Evolutionary conservation across 2,888 invertebrate genomes (phyloP).

Genomic region (Euphydryas editha): DNA sequence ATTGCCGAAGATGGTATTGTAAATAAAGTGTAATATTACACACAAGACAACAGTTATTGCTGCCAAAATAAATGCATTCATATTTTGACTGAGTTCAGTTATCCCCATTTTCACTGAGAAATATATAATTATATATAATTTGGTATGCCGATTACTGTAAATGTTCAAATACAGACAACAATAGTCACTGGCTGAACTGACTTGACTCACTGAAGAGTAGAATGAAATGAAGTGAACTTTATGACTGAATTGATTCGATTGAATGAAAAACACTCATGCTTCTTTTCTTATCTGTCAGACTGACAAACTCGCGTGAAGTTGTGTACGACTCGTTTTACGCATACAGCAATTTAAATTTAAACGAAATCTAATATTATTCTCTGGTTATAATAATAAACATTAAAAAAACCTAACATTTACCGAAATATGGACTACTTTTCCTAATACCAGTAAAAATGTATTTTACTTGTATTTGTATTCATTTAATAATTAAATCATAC

Average conservation of each 20-base stretch:
- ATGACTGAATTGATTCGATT: slow-evolving; percentile 46
- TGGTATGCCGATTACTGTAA: slow-evolving; percentile 26
- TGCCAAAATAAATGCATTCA: slow-evolving; percentile 59
- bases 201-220: slow-evolving; percentile 46
- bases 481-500: too few species aligned
- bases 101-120: slow-evolving; percentile 78
- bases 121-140: too few species aligned
- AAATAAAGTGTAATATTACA: slow-evolving; percentile 69
- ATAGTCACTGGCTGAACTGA: slow-evolving; percentile 59
- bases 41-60: slow-evolving; percentile 63
- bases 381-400: background rate
- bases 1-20: slow-evolving; percentile 66
- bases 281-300: slow-evolving; percentile 1
- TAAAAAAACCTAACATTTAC: too few species aligned
- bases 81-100: slow-evolving; percentile 64
- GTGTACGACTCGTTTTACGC: background rate
- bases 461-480: too few species aligned
- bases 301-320: slow-evolving; percentile 23
- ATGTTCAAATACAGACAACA: slow-evolving; percentile 38
- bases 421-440: too few species aligned
- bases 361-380: background rate
- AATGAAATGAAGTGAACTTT: slow-evolving; percentile 21
- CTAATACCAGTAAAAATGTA: too few species aligned
- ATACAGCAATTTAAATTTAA: background rate
- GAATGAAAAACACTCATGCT: slow-evolving; percentile 40